phyloP scores from a whole-genome alignment of 2,888 invertebrate genomes.

The Tridacna crocea region DNA sequence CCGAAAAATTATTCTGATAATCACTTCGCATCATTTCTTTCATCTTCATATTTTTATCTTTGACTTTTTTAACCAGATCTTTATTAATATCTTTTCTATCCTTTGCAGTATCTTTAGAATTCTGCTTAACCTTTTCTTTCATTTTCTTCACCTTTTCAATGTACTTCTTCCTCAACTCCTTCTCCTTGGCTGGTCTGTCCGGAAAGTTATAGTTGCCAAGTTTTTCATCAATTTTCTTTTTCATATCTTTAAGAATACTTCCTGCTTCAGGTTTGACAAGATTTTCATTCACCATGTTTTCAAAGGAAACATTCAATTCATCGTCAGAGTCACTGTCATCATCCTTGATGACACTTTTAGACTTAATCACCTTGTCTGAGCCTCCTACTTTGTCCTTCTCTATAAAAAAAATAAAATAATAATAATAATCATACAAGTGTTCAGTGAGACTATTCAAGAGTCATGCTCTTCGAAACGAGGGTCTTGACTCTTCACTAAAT shows the following conservation, averaged over 20 bases:
- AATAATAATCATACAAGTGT: neutral
- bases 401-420: neutral
- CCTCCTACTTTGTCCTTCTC: slow-evolving; percentile 20
- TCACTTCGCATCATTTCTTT: slow-evolving; percentile 52
- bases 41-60: slow-evolving; percentile 44
- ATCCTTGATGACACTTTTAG: slow-evolving; percentile 51
- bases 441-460: too few species aligned
- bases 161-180: slow-evolving; percentile 29
- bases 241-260: slow-evolving; percentile 51
- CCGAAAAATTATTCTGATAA: slow-evolving; percentile 45
- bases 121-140: slow-evolving; percentile 9
- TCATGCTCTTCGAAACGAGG: too few species aligned
- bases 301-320: slow-evolving; percentile 32
- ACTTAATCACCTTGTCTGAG: slow-evolving; percentile 50
- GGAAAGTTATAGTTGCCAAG: slow-evolving; percentile 55
- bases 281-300: slow-evolving; percentile 32
- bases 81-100: slow-evolving; percentile 31
- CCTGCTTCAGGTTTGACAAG: slow-evolving; percentile 42
- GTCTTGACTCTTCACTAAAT: too few species aligned
- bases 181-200: slow-evolving; percentile 54
- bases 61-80: neutral
- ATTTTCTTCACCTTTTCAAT: slow-evolving; percentile 18
- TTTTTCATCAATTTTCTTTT: slow-evolving; percentile 62
- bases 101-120: slow-evolving; percentile 15
- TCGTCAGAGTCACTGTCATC: slow-evolving; percentile 45